Conservation (phyloP, 2,888 invertebrate genomes). For the Schizaphis graminum region DNA sequence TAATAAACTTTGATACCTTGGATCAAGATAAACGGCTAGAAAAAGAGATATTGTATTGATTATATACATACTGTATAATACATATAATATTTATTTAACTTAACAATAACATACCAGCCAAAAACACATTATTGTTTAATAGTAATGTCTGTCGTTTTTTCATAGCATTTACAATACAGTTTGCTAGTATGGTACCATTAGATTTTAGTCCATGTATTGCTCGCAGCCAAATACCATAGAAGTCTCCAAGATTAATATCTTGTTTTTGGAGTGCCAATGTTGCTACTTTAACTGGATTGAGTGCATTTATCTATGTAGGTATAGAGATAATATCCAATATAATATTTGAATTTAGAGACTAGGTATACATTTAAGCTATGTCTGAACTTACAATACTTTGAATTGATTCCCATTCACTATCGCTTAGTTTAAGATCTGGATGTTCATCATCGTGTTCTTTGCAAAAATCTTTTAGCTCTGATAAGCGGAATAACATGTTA, state of each 20-base stretch:
- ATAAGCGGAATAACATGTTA: too few relatives aligned
- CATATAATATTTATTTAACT: background rate
- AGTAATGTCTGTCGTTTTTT: background rate
- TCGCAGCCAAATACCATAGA: background rate
- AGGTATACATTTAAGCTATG: too few relatives aligned
- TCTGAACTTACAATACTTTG: too few relatives aligned
- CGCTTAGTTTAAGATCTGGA: too few relatives aligned
- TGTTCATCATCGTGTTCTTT: too few relatives aligned
- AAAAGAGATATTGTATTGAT: too few relatives aligned
- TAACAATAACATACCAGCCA: background rate
- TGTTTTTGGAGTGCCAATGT: background rate
- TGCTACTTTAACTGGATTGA: background rate
- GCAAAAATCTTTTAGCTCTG: too few relatives aligned
- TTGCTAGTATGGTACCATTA: background rate
- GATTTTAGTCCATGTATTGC: background rate
- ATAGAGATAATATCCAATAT: too few relatives aligned
- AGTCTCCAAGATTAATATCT: background rate
- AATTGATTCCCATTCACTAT: too few relatives aligned
- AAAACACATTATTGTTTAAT: background rate
- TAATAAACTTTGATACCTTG: too few relatives aligned
- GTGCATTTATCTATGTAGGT: background rate
- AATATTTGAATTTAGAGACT: too few relatives aligned
- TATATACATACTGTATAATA: background rate
- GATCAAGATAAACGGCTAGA: too few relatives aligned
- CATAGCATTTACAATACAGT: background rate